Base-by-base conservation (phyloP, 2,113 vertebrate species). In the Athene noctua region DNA sequence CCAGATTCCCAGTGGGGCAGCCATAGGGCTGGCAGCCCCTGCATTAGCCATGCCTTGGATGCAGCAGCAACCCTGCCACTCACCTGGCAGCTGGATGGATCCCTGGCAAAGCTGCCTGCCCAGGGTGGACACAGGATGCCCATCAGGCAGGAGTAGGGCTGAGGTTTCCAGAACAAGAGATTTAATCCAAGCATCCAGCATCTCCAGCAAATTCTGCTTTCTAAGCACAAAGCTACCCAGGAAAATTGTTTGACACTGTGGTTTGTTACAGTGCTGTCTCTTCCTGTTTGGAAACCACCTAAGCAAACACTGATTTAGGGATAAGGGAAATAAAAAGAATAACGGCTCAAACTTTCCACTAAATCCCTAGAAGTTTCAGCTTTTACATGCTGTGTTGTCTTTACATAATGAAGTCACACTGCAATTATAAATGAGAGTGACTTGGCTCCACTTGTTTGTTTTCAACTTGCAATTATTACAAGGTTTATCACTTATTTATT, bases 401-500 rank as follows among this genome's bases (percentile, higher is more conserved):
- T 94, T 87, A 73, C 74, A 91, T 97, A 92, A 95, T 95, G 94
- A 97, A 97, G 89, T 96, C 96, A 96, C 66, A 47, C n/a, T 78
- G 92, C 94, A 95, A 92, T 97, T 96, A 96, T 77, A 95, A 93
- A 83, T 32, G 91, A 92, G 91, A 96, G 95, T 94, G 94, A 95
- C 88, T 97, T 97, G 96, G 94, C 96, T 95, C 86, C 0, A 0
- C 88, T 87, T 90, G 38, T 89, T 95, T 92, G 86, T 87, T 95
- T 94, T 95, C 75, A 94, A 89, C 86, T 95, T 78, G 81, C 96
- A 94, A 94, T 95, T 91, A 96, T 95, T 90, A 83, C 66, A 70
- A 82, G 85, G 95, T 97, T 96, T 91, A 96, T 96, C 92, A 86
- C 95, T 96, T 73, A 61, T 94, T 95, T 95, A 88, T 93, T 96